Evolutionary conservation across 1,140 invertebrate genomes (phyloP), one percentile per base, ranked within the genome.

Genomic region (Tetramorium parvispinum): DNA sequence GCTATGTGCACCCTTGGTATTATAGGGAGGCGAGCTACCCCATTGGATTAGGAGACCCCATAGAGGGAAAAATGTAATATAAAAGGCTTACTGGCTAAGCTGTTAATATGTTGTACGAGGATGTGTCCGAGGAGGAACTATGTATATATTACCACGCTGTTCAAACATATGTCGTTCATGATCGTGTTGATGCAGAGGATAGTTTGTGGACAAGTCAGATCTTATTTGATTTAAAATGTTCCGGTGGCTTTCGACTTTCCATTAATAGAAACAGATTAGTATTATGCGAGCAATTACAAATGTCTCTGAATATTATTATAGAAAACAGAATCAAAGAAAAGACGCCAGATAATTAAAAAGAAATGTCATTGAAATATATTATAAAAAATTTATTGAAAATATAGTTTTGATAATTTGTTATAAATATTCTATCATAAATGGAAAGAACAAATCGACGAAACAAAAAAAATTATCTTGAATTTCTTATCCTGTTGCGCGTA

Each of bases 41-140:
- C 92, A 92, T 93, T 93, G 94, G 94, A 95, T 95, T 95, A 95
- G 92, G 78, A 94, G 93, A 94, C 94, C 94, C 94, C 94, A 94
- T 94, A 94, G 93, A 95, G 94, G 94, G 95, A 95, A 95, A 95
- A 95, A 95, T 95, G 94, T 95, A 95, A 95, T 95, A 95, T 95
- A 95, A 95, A 95, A 94, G 95, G 94, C 94, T 95, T 95, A 95
- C 93, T 91, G 93, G 87, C 93, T 95, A 95, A 95, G 95, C 94
- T 91, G 94, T 95, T 95, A 95, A 95, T 95, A 95, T 95, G 94
- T 95, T 95, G 93, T 94, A 94, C 91, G 92, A 90, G 88, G 91
- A 89, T 93, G 87, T 92, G 90, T 92, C 93, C 90, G 86, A 93
- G 92, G 90, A 87, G 88, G 66, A 93, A 92, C 92, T 93, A 94